Conservation (phyloP, 92 coral and sea anemone genomes). For the Hydrozoanthus gracilis region DNA sequence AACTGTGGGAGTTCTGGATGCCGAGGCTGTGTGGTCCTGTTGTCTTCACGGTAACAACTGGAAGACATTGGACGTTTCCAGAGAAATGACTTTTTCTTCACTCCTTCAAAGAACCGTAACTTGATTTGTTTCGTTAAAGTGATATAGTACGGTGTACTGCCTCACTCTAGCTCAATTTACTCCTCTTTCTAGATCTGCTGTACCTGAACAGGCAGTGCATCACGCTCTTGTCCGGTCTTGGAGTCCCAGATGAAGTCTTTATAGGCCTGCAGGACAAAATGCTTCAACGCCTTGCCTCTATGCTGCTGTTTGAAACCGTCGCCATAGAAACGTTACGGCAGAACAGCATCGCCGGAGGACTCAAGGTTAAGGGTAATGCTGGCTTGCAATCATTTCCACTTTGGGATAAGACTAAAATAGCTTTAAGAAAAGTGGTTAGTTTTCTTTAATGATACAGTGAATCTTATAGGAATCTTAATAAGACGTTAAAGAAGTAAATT, state of each 20-base stretch:
- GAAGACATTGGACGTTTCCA: too few relatives aligned
- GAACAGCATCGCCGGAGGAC: constrained; percentile 75
- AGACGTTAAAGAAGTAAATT: too few relatives aligned
- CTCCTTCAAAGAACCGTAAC: constrained; percentile 36
- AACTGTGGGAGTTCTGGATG: too few relatives aligned
- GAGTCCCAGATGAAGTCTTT: constrained; percentile 85
- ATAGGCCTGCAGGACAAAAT: constrained; percentile 88
- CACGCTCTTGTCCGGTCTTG: constrained; percentile 86
- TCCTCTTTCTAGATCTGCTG: constrained; percentile 53
- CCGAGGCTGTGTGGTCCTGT: too few relatives aligned
- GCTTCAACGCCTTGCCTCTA: constrained; percentile 90
- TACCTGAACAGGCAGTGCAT: constrained; percentile 96
- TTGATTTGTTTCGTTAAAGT: not conserved
- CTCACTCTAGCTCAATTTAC: not conserved
- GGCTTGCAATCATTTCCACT: not conserved
- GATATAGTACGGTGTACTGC: not conserved
- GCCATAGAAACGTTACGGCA: constrained; percentile 76
- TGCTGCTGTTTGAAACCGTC: constrained; percentile 80
- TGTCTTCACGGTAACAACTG: too few relatives aligned
- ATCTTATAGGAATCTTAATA: too few relatives aligned
- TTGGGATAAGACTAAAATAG: too few relatives aligned
- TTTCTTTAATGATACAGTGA: too few relatives aligned
- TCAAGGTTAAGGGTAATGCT: constrained; percentile 51
- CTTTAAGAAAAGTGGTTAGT: too few relatives aligned
- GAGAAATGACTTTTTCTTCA: not conserved